Evolutionary conservation across 2,113 vertebrate species (phyloP).

Genomic region (Oreochromis aureus): DNA sequence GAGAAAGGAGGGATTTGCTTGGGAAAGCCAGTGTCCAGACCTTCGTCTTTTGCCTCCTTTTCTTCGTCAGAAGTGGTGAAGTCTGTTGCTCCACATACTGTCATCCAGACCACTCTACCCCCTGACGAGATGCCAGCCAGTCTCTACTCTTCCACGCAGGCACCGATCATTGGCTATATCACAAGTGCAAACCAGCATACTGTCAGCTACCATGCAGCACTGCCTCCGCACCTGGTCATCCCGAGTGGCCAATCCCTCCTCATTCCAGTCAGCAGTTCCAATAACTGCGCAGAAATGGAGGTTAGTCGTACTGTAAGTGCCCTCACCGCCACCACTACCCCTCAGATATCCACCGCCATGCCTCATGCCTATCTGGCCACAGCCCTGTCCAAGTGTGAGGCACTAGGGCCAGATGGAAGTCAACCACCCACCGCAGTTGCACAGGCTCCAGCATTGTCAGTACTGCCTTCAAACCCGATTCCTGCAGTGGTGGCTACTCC

Average conservation of each 20-base stretch:
- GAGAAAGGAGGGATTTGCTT: slow-evolving; percentile 83
- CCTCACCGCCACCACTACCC: slow-evolving; percentile 79
- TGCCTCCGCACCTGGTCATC: slow-evolving; percentile 93
- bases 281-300: slow-evolving; percentile 71
- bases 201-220: slow-evolving; percentile 82
- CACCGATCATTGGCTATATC: slow-evolving; percentile 93
- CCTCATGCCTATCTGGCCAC: slow-evolving; percentile 91
- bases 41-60: slow-evolving; percentile 66
- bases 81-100: slow-evolving; percentile 80
- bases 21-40: slow-evolving; percentile 80
- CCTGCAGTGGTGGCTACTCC: slow-evolving; percentile 30
- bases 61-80: slow-evolving; percentile 82
- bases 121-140: slow-evolving; percentile 83
- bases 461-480: slow-evolving; percentile 70
- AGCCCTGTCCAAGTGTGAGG: slow-evolving; percentile 83
- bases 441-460: slow-evolving; percentile 73
- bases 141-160: slow-evolving; percentile 87
- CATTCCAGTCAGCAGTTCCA: slow-evolving; percentile 81
- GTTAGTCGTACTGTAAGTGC: slow-evolving; percentile 78
- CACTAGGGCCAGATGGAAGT: slow-evolving; percentile 67
- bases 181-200: slow-evolving; percentile 74
- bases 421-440: slow-evolving; percentile 17
- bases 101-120: slow-evolving; percentile 88
- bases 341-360: slow-evolving; percentile 83
- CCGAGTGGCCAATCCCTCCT: slow-evolving; percentile 90